Conservation (phyloP, 2,797 vertebrate species). For the Emys orbicularis region DNA sequence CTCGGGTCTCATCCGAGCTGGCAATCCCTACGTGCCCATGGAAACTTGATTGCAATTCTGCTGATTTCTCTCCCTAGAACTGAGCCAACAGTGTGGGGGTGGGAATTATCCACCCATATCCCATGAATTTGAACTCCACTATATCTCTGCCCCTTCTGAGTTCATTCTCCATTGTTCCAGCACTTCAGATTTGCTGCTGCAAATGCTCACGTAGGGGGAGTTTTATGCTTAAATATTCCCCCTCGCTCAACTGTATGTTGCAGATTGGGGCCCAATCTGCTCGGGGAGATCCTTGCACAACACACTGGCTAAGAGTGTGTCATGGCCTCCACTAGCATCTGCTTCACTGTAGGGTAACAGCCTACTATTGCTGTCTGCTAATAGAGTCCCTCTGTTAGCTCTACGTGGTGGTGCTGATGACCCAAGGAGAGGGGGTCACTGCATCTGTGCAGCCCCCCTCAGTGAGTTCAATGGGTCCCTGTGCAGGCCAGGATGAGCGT, state of each 20-base stretch:
- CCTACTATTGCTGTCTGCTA: not conserved
- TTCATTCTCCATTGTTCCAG: not conserved
- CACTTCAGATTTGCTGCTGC: not conserved
- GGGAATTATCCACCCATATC: not conserved
- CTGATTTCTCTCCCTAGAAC: not conserved
- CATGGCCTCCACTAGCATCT: fast-evolving
- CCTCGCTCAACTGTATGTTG: not conserved
- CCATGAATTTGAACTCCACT: not conserved
- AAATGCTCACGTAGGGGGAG: not conserved
- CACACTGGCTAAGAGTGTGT: not conserved
- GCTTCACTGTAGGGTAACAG: not conserved
- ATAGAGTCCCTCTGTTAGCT: not conserved
- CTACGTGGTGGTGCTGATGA: not conserved
- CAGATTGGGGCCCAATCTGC: not conserved
- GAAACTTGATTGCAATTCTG: not conserved
- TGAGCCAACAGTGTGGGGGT: not conserved
- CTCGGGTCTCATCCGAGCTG: not conserved
- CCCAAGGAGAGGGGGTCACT: not conserved
- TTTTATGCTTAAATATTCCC: not conserved
- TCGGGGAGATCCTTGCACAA: not conserved
- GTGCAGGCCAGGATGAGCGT: not conserved
- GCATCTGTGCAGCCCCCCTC: not conserved
- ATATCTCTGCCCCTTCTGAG: not conserved
- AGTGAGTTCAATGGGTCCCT: not conserved
- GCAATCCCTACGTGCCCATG: not conserved